Percentiles rank a stretch among this genome's conserved stretches.
Conservation (phyloP, 2,113 vertebrate species). For the Recurvirostra avosetta region DNA sequence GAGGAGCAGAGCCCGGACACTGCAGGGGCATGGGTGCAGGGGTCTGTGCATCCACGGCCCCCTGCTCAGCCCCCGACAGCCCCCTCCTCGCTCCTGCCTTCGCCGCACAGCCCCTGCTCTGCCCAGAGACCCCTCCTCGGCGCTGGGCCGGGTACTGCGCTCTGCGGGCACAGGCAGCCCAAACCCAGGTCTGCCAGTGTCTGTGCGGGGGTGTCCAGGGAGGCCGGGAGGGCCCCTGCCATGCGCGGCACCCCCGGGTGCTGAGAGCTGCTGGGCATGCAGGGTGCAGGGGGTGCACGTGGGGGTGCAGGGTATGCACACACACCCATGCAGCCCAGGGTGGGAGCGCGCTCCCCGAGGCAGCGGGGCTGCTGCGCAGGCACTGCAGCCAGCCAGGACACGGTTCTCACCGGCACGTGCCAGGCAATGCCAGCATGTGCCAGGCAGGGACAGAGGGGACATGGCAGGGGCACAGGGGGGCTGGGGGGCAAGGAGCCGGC, state of each 20-base stretch:
- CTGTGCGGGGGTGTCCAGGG: fast-evolving
- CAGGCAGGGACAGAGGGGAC: neutral
- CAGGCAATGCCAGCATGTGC: neutral
- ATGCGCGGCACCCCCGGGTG: fast-evolving
- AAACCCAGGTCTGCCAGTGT: too few relatives aligned
- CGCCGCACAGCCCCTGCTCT: fast-evolving
- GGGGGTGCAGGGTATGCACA: neutral
- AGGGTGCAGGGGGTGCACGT: neutral
- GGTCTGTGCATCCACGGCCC: neutral
- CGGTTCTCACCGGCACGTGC: neutral
- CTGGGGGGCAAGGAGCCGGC: fast-evolving
- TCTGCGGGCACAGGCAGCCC: neutral
- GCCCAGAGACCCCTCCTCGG: neutral
- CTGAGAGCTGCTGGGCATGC: fast-evolving
- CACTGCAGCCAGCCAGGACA: neutral
- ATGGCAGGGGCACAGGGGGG: fast-evolving
- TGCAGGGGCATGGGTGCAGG: fast-evolving
- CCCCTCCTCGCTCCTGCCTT: neutral
- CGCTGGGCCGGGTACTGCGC: fast-evolving
- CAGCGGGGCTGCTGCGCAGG: fast-evolving
- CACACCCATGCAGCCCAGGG: neutral
- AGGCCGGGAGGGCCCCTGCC: neutral
- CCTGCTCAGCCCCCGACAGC: neutral
- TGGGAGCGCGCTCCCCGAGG: neutral
- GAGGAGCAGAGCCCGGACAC: neutral